phyloP scores from a whole-genome alignment of 2,797 vertebrate genomes.

The Odontamblyopus rebecca region DNA sequence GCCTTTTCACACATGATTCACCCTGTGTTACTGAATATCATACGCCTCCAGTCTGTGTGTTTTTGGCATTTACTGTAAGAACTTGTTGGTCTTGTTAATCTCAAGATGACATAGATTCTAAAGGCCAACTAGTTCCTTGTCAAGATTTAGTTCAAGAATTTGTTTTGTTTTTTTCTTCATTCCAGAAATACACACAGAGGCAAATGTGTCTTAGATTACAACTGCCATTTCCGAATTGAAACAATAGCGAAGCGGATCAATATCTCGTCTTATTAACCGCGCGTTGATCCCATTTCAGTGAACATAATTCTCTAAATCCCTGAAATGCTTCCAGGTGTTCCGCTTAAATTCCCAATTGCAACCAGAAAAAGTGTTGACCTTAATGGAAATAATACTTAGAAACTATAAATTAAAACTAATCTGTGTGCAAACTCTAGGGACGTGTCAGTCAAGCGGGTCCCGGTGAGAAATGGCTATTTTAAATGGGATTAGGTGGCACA shows the following conservation, averaged over 20 bases:
- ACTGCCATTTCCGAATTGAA: slow-evolving; percentile 44
- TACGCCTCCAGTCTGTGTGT: slow-evolving; percentile 32
- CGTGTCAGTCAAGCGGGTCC: slow-evolving; percentile 60
- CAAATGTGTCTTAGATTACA: slow-evolving; percentile 43
- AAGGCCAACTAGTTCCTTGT: slow-evolving; percentile 23
- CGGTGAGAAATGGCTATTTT: slow-evolving; percentile 52
- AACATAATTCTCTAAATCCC: slow-evolving; percentile 44
- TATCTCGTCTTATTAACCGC: slow-evolving; percentile 50
- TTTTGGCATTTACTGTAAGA: slow-evolving; percentile 17
- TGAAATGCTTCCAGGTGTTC: slow-evolving; percentile 59
- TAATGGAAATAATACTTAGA: slow-evolving; percentile 70
- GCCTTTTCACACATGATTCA: slow-evolving; percentile 36
- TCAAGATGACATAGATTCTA: slow-evolving; percentile 26
- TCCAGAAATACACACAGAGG: slow-evolving; percentile 23
- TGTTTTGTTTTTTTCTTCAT: slow-evolving; percentile 23
- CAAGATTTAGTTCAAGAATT: not conserved
- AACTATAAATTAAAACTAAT: slow-evolving; percentile 68
- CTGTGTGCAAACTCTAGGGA: slow-evolving; percentile 54
- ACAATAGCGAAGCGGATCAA: slow-evolving; percentile 33
- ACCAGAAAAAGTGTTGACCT: slow-evolving; percentile 38
- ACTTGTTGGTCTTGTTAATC: slow-evolving; percentile 25
- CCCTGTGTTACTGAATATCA: slow-evolving; percentile 25
- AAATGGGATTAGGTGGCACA: slow-evolving; percentile 39
- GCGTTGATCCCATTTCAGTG: slow-evolving; percentile 46
- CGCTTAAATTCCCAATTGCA: slow-evolving; percentile 51